Conservation (phyloP, 2,113 vertebrate genomes). For the Micronycteris hirsuta region DNA sequence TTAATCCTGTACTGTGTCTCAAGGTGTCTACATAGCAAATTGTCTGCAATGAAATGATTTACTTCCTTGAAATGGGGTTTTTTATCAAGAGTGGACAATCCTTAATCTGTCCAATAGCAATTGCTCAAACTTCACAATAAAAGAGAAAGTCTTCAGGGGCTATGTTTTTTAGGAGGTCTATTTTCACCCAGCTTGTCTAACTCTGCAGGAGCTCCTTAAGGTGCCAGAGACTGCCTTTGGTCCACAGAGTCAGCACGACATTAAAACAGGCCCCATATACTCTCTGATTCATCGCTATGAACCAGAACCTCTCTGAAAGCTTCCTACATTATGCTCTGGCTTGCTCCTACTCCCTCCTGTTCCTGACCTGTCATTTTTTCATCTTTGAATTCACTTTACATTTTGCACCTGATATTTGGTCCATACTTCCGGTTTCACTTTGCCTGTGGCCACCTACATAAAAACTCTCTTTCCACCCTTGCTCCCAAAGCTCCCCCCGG, state of each 20-base stretch:
- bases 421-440: not conserved
- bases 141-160: not conserved
- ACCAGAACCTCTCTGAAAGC: not conserved
- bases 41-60: not conserved
- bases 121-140: not conserved
- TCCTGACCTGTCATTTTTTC: not conserved
- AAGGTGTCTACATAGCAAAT: not conserved
- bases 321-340: not conserved
- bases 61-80: constrained; percentile 17
- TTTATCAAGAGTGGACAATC: not conserved
- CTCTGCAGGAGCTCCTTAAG: not conserved
- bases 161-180: not conserved
- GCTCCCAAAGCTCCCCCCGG: not conserved
- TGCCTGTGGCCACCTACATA: not conserved
- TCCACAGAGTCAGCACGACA: not conserved
- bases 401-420: not conserved
- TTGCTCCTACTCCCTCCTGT: not conserved
- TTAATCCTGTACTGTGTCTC: not conserved
- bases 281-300: not conserved
- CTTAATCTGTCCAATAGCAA: not conserved
- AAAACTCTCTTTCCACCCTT: not conserved
- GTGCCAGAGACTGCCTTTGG: not conserved
- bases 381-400: not conserved
- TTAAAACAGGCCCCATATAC: not conserved
- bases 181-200: not conserved